A percentile compares a stretch with the other conserved stretches of the same genome.
Conservation (phyloP, 1,140 invertebrate species). For the Nephotettix cincticeps region DNA sequence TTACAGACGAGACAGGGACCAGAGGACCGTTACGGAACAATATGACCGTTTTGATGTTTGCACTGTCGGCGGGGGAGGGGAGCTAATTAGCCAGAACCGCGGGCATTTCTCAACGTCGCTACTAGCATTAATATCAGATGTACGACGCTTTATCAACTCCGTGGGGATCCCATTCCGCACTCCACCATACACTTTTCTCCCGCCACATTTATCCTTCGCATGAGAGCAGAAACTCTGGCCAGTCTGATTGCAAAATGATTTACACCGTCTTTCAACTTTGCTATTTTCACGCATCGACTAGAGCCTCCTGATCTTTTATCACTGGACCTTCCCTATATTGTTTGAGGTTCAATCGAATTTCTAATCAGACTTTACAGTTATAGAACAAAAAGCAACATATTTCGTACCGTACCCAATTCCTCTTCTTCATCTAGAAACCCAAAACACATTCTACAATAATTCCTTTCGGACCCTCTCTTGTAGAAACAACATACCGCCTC, state of each 20-base stretch:
- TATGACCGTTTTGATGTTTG: constrained; percentile 20
- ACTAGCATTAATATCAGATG: constrained; percentile 23
- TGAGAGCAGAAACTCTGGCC: constrained; percentile 14
- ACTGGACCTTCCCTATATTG: too few species aligned
- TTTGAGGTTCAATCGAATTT: too few species aligned
- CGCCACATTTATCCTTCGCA: constrained; percentile 19
- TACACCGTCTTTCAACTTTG: constrained; percentile 16
- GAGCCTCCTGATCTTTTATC: too few species aligned
- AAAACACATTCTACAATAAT: too few species aligned
- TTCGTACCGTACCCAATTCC: too few species aligned
- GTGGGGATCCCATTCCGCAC: constrained; percentile 20
- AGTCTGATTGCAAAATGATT: constrained; percentile 21
- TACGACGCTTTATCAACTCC: constrained; percentile 16
- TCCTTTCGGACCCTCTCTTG: too few species aligned
- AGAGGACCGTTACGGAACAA: constrained; percentile 16
- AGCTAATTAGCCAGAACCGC: constrained; percentile 12
- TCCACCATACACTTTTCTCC: constrained; percentile 16
- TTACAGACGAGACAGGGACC: too few species aligned
- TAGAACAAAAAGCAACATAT: too few species aligned
- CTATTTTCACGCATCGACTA: constrained; percentile 10
- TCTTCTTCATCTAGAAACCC: too few species aligned
- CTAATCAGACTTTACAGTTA: too few species aligned
- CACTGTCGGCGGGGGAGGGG: neutral
- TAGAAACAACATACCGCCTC: too few species aligned
- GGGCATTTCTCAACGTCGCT: constrained; percentile 21